Evolutionary conservation across 2,797 vertebrate genomes (phyloP).

Genomic region (Epinephelus awoara): DNA sequence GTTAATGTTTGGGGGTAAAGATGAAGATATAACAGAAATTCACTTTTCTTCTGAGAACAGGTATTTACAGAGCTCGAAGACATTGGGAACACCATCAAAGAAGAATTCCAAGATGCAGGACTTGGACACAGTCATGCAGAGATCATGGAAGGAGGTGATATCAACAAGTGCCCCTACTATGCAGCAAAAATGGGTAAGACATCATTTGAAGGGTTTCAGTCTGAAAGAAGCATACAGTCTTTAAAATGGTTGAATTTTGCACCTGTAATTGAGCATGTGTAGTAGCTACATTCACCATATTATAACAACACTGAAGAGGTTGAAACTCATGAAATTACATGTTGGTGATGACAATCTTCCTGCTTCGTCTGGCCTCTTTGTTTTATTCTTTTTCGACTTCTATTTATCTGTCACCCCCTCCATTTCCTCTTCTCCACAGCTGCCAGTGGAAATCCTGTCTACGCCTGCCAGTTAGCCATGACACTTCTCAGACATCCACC

Average conservation of each 20-base stretch:
- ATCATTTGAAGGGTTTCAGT: not conserved
- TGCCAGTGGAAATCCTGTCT: conserved; percentile 76
- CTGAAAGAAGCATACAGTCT: too few relatives aligned
- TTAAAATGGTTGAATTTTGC: too few relatives aligned
- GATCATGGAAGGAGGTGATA: conserved; percentile 84
- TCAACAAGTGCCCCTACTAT: conserved; percentile 91
- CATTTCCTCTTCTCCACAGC: conserved; percentile 55
- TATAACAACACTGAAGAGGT: not conserved
- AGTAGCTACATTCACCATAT: not conserved
- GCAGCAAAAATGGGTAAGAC: conserved; percentile 85
- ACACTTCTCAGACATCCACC: conserved; percentile 82
- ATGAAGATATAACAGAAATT: not conserved
- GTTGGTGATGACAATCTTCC: not conserved
- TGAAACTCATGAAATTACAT: not conserved
- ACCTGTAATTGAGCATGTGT: not conserved
- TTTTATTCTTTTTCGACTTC: not conserved
- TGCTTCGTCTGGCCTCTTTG: not conserved
- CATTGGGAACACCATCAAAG: conserved; percentile 81
- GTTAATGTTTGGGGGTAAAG: not conserved
- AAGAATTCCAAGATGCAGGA: conserved; percentile 81
- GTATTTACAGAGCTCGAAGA: conserved; percentile 91
- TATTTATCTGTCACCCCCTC: not conserved
- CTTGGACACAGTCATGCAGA: conserved; percentile 84
- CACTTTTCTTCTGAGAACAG: conserved; percentile 70
- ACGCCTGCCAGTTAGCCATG: conserved; percentile 75